Conservation (phyloP, 2,113 vertebrate species). For the Pseudorasbora parva region DNA sequence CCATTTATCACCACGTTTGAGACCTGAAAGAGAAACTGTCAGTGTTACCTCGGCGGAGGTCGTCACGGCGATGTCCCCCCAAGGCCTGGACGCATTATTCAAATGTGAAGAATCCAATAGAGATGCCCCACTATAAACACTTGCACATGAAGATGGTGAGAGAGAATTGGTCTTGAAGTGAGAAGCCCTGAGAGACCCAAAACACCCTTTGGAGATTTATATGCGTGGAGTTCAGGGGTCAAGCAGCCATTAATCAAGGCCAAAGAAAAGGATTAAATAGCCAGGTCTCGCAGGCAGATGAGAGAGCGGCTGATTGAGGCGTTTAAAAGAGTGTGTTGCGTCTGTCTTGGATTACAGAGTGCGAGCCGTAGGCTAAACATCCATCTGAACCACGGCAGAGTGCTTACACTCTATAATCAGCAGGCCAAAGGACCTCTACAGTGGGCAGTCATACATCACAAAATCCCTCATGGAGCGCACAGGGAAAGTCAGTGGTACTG, state of each 20-base stretch:
- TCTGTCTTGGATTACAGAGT: conserved; percentile 78
- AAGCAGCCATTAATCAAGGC: conserved; percentile 75
- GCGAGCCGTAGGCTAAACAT: conserved; percentile 64
- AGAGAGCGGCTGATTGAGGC: conserved; percentile 68
- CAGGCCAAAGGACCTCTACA: conserved; percentile 43
- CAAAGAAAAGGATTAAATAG: conserved; percentile 74
- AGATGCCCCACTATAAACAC: conserved; percentile 46
- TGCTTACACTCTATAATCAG: conserved; percentile 52
- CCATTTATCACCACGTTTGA: conserved; percentile 77
- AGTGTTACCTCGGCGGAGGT: conserved; percentile 46
- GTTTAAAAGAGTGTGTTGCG: conserved; percentile 71
- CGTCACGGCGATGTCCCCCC: conserved; percentile 44
- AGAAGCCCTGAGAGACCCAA: conserved; percentile 52
- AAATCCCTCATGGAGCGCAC: not conserved
- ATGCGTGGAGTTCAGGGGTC: conserved; percentile 73
- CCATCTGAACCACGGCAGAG: conserved; percentile 55
- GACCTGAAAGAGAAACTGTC: conserved; percentile 54
- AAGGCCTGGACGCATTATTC: conserved; percentile 48
- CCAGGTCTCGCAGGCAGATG: conserved; percentile 64
- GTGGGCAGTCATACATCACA: conserved; percentile 42
- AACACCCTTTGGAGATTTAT: conserved; percentile 70
- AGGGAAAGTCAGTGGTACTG: not conserved
- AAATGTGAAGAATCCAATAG: conserved; percentile 43
- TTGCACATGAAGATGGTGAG: conserved; percentile 29
- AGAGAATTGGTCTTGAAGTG: conserved; percentile 54